Evolutionary conservation across 2,888 invertebrate genomes (phyloP).

Genomic region (Xanthorhoe spadicearia): DNA sequence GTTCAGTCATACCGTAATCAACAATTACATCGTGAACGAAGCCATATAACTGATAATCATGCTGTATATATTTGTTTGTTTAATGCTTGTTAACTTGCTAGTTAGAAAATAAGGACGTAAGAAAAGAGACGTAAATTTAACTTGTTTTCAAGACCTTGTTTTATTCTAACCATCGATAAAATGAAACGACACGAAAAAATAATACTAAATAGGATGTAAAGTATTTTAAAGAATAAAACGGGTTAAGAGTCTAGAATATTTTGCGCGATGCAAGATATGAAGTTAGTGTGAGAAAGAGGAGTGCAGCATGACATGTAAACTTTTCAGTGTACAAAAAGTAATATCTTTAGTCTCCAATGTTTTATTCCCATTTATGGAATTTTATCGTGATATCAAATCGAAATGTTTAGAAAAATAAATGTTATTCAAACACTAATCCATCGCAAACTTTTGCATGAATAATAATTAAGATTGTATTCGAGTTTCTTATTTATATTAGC

Average conservation of each 20-base stretch:
- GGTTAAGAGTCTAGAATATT: too few relatives aligned
- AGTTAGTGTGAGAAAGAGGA: too few relatives aligned
- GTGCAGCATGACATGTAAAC: too few relatives aligned
- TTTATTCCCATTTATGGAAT: too few relatives aligned
- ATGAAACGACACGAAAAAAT: neutral
- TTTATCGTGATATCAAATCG: too few relatives aligned
- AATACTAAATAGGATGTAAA: neutral
- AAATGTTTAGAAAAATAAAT: too few relatives aligned
- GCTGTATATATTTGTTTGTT: neutral
- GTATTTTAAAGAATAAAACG: neutral
- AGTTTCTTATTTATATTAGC: slow-evolving; percentile 31
- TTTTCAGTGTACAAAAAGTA: too few relatives aligned
- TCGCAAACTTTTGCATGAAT: too few relatives aligned
- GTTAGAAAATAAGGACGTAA: neutral
- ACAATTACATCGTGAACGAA: neutral
- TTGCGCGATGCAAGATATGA: too few relatives aligned
- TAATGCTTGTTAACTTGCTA: neutral
- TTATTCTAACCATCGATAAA: neutral
- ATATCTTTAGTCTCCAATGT: too few relatives aligned
- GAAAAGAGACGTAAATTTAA: neutral
- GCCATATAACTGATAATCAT: neutral
- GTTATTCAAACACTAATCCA: too few relatives aligned
- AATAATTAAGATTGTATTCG: slow-evolving; percentile 5
- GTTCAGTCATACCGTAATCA: neutral
- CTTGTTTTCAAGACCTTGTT: neutral